phyloP scores from a whole-genome alignment of 2,797 vertebrate genomes.

The Pampus argenteus region DNA sequence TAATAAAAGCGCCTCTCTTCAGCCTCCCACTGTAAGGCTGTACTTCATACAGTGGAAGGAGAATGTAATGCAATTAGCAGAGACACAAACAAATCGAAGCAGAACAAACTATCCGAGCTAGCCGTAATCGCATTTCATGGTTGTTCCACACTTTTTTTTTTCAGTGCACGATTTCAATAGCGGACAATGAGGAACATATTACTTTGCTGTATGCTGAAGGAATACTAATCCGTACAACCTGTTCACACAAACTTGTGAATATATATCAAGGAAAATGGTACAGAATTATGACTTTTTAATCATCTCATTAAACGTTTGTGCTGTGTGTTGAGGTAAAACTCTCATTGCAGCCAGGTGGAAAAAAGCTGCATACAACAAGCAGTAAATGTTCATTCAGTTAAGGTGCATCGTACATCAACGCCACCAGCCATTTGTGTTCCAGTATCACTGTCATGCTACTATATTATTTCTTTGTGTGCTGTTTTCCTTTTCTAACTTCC shows the following conservation, averaged over 20 bases:
- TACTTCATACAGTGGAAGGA: neutral
- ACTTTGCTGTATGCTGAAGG: neutral
- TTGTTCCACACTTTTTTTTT: neutral
- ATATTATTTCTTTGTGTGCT: neutral
- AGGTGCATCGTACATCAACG: neutral
- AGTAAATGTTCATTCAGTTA: neutral
- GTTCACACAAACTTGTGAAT: too few species aligned
- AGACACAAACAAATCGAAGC: conserved; percentile 15
- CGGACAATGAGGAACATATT: neutral
- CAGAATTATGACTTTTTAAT: neutral
- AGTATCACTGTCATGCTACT: neutral
- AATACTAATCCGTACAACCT: neutral
- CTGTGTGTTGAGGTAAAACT: neutral
- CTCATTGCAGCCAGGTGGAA: neutral
- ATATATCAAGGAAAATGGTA: neutral
- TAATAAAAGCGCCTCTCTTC: neutral
- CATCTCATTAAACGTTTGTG: conserved; percentile 12
- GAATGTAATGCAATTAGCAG: conserved; percentile 9
- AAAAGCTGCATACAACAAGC: neutral
- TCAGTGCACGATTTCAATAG: neutral
- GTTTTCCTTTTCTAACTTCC: neutral
- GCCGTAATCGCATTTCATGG: neutral
- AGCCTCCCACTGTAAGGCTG: neutral
- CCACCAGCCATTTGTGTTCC: neutral
- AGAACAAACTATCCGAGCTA: conserved; percentile 1